Evolutionary conservation across 2,888 invertebrate species (phyloP).

Genomic region (Fragum fragum): DNA sequence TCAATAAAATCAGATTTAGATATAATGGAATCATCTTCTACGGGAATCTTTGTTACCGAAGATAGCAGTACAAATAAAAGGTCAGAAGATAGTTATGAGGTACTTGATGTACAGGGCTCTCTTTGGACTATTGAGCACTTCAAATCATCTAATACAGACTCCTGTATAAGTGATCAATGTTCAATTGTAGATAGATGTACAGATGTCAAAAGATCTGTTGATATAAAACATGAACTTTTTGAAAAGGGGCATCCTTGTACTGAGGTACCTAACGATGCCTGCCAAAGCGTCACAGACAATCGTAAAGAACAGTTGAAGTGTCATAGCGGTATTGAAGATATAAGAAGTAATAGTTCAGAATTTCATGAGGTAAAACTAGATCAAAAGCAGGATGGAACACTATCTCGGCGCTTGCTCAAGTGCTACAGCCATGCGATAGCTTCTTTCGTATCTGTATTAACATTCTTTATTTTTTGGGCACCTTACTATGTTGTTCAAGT

Average conservation of each 20-base stretch:
- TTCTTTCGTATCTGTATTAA: background rate
- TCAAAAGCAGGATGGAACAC: background rate
- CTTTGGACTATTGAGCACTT: too few relatives aligned
- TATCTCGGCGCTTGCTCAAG: background rate
- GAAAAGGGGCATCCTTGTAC: background rate
- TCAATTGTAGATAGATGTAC: too few relatives aligned
- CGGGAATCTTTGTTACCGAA: background rate
- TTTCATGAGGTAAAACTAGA: background rate
- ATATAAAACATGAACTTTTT: too few relatives aligned
- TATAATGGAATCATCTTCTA: background rate
- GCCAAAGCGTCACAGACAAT: background rate
- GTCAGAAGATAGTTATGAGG: too few relatives aligned
- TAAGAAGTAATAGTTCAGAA: too few relatives aligned
- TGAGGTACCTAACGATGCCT: background rate
- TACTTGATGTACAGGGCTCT: too few relatives aligned
- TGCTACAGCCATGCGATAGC: conserved; percentile 11
- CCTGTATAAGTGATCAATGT: too few relatives aligned
- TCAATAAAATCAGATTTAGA: background rate
- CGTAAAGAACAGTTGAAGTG: background rate
- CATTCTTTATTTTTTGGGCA: background rate
- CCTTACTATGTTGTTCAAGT: background rate
- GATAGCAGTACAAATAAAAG: too few relatives aligned
- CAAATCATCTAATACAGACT: too few relatives aligned
- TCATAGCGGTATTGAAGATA: too few relatives aligned
- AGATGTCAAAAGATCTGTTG: too few relatives aligned